phyloP scores from a whole-genome alignment of 1,140 invertebrate species.

The Palaemon carinicauda region DNA sequence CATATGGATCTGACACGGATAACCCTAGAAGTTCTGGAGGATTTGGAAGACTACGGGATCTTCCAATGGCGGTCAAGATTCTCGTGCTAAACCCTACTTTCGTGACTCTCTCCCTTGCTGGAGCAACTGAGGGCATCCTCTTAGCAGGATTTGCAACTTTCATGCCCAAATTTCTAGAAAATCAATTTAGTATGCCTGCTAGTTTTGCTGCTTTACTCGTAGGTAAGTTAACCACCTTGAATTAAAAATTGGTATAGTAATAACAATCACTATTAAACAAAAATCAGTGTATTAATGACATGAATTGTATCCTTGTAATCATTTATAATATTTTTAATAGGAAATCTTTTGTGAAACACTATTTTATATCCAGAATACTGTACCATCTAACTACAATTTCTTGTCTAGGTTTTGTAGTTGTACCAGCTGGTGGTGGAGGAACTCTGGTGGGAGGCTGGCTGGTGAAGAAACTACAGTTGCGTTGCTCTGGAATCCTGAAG shows the following conservation, averaged over 20 bases:
- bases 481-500: slow-evolving; percentile 78
- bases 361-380: no score
- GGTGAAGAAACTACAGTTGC: slow-evolving; percentile 77
- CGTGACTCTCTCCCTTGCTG: slow-evolving; percentile 80
- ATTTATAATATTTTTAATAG: no score
- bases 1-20: background rate
- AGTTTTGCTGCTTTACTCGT: slow-evolving; percentile 78
- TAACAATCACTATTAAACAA: no score
- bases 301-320: no score
- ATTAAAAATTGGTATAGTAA: no score
- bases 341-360: no score
- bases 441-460: slow-evolving; percentile 83
- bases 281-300: no score
- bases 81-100: slow-evolving; percentile 81
- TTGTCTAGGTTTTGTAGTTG: slow-evolving; percentile 63
- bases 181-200: slow-evolving; percentile 80
- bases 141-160: slow-evolving; percentile 84
- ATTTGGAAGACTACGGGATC: slow-evolving; percentile 72
- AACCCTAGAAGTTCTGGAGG: slow-evolving; percentile 62
- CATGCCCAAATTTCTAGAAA: slow-evolving; percentile 83
- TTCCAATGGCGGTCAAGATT: slow-evolving; percentile 73
- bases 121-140: slow-evolving; percentile 79
- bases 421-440: slow-evolving; percentile 70
- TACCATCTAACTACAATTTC: background rate
- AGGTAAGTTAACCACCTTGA: slow-evolving; percentile 80